Percentiles rank a stretch among this genome's conserved stretches.
phyloP scores from a whole-genome alignment of 2,113 vertebrate genomes.

The Trichechus manatus region DNA sequence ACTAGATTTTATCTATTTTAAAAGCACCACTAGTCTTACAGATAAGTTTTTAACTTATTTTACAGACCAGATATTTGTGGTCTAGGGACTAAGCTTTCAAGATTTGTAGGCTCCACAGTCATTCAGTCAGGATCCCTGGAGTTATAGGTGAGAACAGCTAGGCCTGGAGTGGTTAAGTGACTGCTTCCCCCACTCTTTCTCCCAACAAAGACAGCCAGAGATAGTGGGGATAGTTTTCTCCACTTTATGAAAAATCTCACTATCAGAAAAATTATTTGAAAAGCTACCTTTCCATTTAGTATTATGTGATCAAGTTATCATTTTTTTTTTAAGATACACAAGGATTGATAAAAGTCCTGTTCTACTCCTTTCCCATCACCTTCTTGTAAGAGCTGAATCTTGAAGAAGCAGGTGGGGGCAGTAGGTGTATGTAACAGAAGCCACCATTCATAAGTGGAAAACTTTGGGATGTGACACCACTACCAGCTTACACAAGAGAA shows the following conservation, averaged over 20 bases:
- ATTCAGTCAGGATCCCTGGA: not conserved
- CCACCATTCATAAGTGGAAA: constrained; percentile 49
- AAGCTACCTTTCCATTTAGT: not conserved
- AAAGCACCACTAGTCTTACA: not conserved
- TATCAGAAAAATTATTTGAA: constrained; percentile 9
- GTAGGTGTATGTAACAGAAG: not conserved
- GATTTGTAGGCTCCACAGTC: not conserved
- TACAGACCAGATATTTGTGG: constrained; percentile 35
- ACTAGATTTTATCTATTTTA: not conserved
- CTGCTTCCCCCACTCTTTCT: not conserved
- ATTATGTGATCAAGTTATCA: not conserved
- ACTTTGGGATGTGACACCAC: constrained; percentile 21
- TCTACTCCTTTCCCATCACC: not conserved
- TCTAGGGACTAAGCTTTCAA: constrained; percentile 45
- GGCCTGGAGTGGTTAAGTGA: not conserved
- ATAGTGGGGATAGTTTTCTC: not conserved
- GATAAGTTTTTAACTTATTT: not conserved
- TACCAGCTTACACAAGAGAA: not conserved
- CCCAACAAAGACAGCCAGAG: not conserved
- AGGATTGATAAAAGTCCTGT: not conserved
- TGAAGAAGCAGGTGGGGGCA: not conserved
- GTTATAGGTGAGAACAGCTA: not conserved
- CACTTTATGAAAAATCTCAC: constrained; percentile 24
- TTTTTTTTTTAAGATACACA: not conserved
- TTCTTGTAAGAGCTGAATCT: not conserved